These are phyloP conservation scores for Columbina picui DNA, from an alignment of 2,113 vertebrate genomes.

Conservation along the genomic window DNA sequence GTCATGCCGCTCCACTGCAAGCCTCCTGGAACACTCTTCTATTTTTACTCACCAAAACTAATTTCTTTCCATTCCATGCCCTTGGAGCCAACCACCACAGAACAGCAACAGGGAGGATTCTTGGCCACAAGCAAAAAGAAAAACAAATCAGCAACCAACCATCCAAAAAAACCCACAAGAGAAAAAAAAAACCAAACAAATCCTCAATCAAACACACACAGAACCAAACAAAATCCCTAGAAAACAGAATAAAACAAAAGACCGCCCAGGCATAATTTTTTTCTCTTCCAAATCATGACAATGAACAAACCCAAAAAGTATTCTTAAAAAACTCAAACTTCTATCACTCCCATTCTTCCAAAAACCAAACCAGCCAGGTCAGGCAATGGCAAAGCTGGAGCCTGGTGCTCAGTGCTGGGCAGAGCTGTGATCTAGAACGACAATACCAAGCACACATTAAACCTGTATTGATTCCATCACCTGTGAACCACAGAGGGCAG, in stretches of 20 bases:
- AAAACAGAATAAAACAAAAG: not conserved
- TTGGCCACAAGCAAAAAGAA: not conserved
- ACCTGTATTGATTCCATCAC: accelerated
- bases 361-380: not conserved
- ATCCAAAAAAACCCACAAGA: not conserved
- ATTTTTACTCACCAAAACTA: not conserved
- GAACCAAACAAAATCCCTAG: not conserved
- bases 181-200: too few relatives aligned
- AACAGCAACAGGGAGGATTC: not conserved
- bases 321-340: not conserved
- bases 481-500: not conserved
- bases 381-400: not conserved
- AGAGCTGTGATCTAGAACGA: not conserved
- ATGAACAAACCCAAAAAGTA: not conserved
- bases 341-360: not conserved
- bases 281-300: not conserved
- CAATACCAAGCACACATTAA: not conserved
- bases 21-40: not conserved
- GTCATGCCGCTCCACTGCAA: not conserved
- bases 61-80: not conserved
- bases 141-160: not conserved
- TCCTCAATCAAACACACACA: too few relatives aligned
- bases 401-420: not conserved
- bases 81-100: not conserved
- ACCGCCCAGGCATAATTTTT: accelerated